phyloP scores from a whole-genome alignment of 2,888 invertebrate genomes.

The Formica aserva region DNA sequence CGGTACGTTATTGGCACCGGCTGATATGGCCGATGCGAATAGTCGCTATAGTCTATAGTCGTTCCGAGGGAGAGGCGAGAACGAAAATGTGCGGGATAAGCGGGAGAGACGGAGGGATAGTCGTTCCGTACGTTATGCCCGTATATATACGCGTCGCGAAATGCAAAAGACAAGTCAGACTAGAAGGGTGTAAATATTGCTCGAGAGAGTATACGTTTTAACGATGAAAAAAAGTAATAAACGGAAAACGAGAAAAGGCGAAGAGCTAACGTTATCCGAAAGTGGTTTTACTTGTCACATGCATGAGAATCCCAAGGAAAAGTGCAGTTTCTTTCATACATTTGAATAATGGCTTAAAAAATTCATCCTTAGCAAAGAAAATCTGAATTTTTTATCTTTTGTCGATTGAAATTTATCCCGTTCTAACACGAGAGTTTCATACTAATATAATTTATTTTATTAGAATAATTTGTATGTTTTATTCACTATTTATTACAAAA shows the following conservation, averaged over 20 bases:
- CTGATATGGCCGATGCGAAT: slow-evolving; percentile 79
- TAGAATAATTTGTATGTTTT: neutral
- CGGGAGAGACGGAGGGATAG: neutral
- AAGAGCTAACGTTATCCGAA: neutral
- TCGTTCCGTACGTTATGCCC: slow-evolving; percentile 35
- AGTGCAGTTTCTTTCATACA: neutral
- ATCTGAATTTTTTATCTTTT: neutral
- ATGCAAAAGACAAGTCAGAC: slow-evolving; percentile 10
- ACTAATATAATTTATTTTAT: neutral
- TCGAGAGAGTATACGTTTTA: neutral
- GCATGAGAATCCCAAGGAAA: neutral
- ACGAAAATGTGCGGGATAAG: neutral
- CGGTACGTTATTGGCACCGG: slow-evolving; percentile 81
- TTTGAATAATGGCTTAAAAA: neutral
- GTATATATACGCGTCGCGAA: slow-evolving; percentile 21
- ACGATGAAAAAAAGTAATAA: neutral
- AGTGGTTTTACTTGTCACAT: neutral
- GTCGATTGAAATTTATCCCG: too few species aligned
- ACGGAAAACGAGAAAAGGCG: neutral
- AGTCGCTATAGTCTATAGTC: slow-evolving; percentile 71
- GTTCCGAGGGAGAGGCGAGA: slow-evolving; percentile 66
- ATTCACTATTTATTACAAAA: neutral
- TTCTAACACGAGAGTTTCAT: neutral
- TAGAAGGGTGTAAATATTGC: slow-evolving; percentile 13
- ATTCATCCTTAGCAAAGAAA: neutral